phyloP scores from a whole-genome alignment of 2,113 vertebrate species.

The Egretta garzetta region DNA sequence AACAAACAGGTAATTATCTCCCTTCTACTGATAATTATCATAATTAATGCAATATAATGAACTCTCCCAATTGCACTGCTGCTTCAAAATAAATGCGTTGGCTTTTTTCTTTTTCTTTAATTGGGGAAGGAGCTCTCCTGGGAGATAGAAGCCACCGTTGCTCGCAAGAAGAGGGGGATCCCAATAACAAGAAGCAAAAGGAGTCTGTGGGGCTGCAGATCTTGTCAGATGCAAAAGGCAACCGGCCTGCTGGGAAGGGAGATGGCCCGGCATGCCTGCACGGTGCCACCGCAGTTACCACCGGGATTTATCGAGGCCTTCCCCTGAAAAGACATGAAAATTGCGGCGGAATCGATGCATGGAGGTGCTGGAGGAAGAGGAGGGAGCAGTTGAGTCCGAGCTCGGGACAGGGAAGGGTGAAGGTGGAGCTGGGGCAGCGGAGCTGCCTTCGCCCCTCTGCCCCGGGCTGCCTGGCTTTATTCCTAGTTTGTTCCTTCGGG shows the following conservation, averaged over 20 bases:
- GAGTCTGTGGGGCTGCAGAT: neutral
- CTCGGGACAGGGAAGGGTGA: neutral
- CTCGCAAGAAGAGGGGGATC: neutral
- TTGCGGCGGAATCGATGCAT: neutral
- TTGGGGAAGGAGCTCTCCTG: constrained; percentile 10
- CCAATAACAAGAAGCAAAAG: neutral
- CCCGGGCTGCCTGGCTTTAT: neutral
- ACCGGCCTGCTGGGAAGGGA: neutral
- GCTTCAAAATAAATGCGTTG: neutral
- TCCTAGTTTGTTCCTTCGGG: neutral
- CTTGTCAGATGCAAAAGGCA: neutral
- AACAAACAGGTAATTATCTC: neutral
- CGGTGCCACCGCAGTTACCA: neutral
- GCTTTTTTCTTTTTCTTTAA: neutral
- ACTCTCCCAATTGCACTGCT: neutral
- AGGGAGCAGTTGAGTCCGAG: neutral
- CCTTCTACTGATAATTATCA: constrained; percentile 35
- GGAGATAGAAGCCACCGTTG: fast-evolving
- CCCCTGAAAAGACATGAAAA: neutral
- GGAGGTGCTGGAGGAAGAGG: neutral
- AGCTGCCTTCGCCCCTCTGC: fast-evolving
- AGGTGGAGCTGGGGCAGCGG: neutral
- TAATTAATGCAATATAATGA: constrained; percentile 43
- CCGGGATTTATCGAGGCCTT: neutral
- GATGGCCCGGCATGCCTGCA: fast-evolving